Evolutionary conservation across 2,888 invertebrate genomes (phyloP).

Genomic region (Tineola bisselliella): DNA sequence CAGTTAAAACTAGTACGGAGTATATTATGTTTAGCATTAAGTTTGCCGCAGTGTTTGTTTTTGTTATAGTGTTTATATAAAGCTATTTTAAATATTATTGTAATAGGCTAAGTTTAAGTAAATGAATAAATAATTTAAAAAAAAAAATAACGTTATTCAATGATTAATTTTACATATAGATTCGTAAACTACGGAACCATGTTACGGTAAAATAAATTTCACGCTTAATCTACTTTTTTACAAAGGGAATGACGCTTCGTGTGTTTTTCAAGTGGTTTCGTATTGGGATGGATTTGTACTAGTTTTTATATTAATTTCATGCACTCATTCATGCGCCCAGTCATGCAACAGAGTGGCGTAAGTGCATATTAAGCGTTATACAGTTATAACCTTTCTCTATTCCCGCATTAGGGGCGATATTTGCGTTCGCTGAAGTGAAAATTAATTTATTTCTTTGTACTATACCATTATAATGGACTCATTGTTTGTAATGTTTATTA

Average conservation of each 20-base stretch:
- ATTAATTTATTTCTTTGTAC: neutral
- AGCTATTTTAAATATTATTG: too few species aligned
- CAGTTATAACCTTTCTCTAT: neutral
- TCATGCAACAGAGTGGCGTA: neutral
- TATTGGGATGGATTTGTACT: neutral
- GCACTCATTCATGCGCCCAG: neutral
- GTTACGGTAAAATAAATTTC: neutral
- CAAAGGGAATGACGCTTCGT: neutral
- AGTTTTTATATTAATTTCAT: constrained; percentile 5
- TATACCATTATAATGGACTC: neutral
- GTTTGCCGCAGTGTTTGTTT: too few species aligned
- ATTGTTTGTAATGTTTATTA: neutral
- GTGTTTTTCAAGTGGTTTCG: constrained; percentile 1
- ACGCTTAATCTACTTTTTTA: constrained; percentile 1
- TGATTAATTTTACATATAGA: too few species aligned
- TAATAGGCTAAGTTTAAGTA: too few species aligned
- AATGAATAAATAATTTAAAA: too few species aligned
- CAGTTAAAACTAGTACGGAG: too few species aligned
- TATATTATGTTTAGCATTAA: too few species aligned
- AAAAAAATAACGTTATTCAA: too few species aligned
- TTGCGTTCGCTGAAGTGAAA: neutral
- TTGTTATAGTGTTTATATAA: too few species aligned
- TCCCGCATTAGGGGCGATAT: neutral
- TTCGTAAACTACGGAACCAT: neutral
- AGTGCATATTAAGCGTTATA: neutral